Percentiles rank a stretch among this genome's conserved stretches.
Conservation (phyloP, 2,113 vertebrate genomes). For the Galbula dea region DNA sequence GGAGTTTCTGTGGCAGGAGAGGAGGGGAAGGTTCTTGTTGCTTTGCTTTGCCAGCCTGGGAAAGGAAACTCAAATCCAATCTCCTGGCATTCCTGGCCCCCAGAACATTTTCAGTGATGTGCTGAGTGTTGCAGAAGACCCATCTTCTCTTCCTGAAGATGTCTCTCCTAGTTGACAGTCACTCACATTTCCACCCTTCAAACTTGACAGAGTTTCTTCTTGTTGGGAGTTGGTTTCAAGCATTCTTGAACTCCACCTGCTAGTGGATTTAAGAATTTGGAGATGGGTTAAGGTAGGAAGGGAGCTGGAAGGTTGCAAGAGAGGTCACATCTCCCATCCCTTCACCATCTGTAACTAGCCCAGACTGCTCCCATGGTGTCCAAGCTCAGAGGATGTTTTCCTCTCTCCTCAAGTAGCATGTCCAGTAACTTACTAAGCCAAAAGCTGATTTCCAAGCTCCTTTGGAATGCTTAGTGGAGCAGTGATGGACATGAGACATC, state of each 20-base stretch:
- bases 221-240: background rate
- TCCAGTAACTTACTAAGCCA: background rate
- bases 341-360: background rate
- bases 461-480: background rate
- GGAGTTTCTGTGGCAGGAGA: background rate
- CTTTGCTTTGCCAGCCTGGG: background rate
- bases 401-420: background rate
- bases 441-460: background rate
- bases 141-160: background rate
- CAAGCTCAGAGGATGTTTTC: background rate
- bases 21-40: background rate
- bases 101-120: background rate
- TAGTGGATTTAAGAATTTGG: background rate
- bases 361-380: background rate
- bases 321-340: background rate
- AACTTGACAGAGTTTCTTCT: background rate
- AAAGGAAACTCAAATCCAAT: background rate
- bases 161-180: background rate
- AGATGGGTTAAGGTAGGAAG: background rate
- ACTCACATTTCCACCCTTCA: background rate
- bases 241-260: background rate
- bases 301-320: background rate
- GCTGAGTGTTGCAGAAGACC: background rate
- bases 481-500: rapidly evolving
- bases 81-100: background rate